Evolutionary conservation across 2,113 vertebrate species (phyloP).

Genomic region (Vireo altiloquus): DNA sequence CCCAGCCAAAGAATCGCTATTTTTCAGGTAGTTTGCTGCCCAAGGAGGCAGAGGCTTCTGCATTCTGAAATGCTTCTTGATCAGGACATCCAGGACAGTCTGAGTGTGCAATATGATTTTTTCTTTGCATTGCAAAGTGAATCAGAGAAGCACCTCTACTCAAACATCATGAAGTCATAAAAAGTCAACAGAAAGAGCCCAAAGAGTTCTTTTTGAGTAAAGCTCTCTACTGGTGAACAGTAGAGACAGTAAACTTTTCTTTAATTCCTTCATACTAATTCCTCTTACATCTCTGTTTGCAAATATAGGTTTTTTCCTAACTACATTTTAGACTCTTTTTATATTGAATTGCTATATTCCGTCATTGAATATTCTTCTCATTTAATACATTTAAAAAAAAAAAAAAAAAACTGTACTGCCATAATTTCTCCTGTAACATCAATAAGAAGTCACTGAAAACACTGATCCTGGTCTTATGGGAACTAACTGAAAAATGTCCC

Average conservation of each 20-base stretch:
- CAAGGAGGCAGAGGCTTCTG: neutral
- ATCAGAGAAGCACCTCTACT: neutral
- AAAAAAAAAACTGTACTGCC: neutral
- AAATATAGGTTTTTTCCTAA: neutral
- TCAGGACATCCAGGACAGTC: neutral
- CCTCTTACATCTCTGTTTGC: neutral
- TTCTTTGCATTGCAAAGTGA: neutral
- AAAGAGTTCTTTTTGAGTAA: neutral
- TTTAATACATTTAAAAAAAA: neutral
- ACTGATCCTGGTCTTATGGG: neutral
- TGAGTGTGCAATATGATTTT: neutral
- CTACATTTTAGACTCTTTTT: neutral
- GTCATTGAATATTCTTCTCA: fast-evolving
- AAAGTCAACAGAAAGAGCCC: neutral
- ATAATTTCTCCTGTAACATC: neutral
- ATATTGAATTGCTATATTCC: neutral
- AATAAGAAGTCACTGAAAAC: neutral
- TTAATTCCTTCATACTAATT: neutral
- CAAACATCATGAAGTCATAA: neutral
- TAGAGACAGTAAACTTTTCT: neutral
- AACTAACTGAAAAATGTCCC: neutral
- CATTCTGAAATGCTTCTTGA: neutral
- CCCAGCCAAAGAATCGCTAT: fast-evolving
- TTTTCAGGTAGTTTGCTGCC: neutral
- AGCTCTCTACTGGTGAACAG: neutral